phyloP scores from a whole-genome alignment of 2,888 invertebrate genomes.

The Phasia obesa region DNA sequence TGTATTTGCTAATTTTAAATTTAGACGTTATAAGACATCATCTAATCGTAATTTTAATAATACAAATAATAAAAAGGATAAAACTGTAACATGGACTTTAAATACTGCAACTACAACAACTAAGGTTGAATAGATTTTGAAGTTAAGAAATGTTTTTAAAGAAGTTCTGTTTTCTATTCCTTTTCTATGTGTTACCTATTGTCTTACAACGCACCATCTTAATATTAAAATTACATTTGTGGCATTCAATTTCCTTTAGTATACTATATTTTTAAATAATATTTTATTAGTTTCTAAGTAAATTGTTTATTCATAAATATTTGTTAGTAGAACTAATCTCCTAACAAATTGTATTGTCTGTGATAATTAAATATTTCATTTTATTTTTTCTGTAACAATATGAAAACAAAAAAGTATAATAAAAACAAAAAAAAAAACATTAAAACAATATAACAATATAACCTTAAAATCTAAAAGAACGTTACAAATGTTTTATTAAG shows the following conservation, averaged over 20 bases:
- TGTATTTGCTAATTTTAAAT: conserved; percentile 80
- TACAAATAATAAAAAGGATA: conserved; percentile 76
- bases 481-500: background rate
- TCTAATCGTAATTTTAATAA: conserved; percentile 75
- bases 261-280: conserved; percentile 21
- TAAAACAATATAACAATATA: no score
- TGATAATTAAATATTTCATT: conserved; percentile 59
- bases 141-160: background rate
- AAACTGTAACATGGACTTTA: conserved; percentile 78
- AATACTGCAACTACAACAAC: conserved; percentile 16
- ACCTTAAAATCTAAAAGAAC: background rate
- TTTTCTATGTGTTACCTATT: no score
- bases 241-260: conserved; percentile 27
- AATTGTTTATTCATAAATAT: conserved; percentile 43
- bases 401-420: background rate
- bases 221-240: background rate
- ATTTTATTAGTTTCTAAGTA: conserved; percentile 43
- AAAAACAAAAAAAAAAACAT: conserved; percentile 1
- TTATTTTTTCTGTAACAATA: conserved; percentile 30
- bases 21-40: conserved; percentile 76
- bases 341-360: conserved; percentile 66
- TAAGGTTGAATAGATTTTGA: conserved; percentile 54
- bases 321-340: conserved; percentile 42
- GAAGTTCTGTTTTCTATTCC: no score
- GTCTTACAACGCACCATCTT: no score